Conservation (phyloP, 1,140 invertebrate genomes). For the Hydropsyche tenuis region DNA sequence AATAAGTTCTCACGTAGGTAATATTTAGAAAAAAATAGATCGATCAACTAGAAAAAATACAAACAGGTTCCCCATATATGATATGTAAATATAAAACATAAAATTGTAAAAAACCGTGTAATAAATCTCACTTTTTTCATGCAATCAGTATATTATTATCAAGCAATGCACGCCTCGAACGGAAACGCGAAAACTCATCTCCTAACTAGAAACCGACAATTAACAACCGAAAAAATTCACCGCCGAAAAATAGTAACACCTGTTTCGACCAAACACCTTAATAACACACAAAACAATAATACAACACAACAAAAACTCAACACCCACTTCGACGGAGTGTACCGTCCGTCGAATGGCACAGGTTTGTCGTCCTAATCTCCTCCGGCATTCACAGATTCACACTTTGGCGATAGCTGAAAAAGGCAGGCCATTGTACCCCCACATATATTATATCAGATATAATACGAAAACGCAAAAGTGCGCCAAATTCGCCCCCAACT, state of each 20-base stretch:
- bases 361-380: constrained; percentile 34
- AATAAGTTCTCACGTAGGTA: too few relatives aligned
- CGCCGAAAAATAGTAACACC: constrained; percentile 3
- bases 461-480: background rate
- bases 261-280: background rate
- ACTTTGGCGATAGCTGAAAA: constrained; percentile 39
- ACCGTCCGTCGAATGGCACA: background rate
- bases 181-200: constrained; percentile 11
- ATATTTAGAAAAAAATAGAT: too few relatives aligned
- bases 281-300: too few relatives aligned
- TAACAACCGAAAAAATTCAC: background rate
- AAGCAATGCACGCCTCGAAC: background rate
- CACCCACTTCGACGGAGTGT: too few relatives aligned
- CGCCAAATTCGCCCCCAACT: constrained; percentile 23
- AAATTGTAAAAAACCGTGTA: too few relatives aligned
- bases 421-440: constrained; percentile 12
- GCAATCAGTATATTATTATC: too few relatives aligned
- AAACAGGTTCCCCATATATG: too few relatives aligned
- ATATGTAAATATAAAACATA: too few relatives aligned
- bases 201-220: constrained; percentile 9
- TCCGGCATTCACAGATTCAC: constrained; percentile 41
- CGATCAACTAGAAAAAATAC: too few relatives aligned
- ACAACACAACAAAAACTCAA: too few relatives aligned
- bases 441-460: too few relatives aligned
- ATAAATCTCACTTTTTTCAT: too few relatives aligned